Evolutionary conservation across 2,113 vertebrate genomes (phyloP).

Genomic region (Eurypyga helias): DNA sequence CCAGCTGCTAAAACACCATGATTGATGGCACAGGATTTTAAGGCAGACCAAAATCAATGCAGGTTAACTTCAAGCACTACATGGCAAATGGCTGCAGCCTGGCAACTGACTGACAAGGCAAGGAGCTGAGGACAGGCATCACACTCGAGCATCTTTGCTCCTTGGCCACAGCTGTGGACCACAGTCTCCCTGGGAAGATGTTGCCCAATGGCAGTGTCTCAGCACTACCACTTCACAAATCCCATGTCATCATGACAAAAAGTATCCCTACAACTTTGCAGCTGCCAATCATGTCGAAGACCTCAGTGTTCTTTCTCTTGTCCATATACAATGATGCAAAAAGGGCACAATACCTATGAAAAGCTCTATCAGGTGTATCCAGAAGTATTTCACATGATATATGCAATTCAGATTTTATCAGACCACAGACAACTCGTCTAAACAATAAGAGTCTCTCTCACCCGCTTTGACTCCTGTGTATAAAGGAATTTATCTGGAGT

Average conservation of each 20-base stretch:
- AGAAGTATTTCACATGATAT: not conserved
- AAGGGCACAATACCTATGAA: not conserved
- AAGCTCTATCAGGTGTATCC: not conserved
- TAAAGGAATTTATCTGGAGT: not conserved
- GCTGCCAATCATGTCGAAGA: not conserved
- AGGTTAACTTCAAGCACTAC: not conserved
- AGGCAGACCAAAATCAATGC: not conserved
- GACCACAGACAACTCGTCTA: not conserved
- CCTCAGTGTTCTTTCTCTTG: not conserved
- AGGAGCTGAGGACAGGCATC: not conserved
- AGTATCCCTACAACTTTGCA: not conserved
- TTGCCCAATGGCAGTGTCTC: fast-evolving
- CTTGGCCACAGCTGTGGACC: not conserved
- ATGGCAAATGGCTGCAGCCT: not conserved
- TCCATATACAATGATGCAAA: fast-evolving
- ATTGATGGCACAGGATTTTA: not conserved
- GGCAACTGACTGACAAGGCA: not conserved
- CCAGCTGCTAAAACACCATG: not conserved
- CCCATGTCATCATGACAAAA: not conserved
- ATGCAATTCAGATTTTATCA: not conserved
- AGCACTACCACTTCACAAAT: not conserved
- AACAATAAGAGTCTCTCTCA: not conserved
- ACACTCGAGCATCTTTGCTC: not conserved
- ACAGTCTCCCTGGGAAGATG: not conserved
- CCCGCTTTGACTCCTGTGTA: not conserved